phyloP scores from a whole-genome alignment of 2,797 vertebrate genomes.

The Phataginus tetradactyla region DNA sequence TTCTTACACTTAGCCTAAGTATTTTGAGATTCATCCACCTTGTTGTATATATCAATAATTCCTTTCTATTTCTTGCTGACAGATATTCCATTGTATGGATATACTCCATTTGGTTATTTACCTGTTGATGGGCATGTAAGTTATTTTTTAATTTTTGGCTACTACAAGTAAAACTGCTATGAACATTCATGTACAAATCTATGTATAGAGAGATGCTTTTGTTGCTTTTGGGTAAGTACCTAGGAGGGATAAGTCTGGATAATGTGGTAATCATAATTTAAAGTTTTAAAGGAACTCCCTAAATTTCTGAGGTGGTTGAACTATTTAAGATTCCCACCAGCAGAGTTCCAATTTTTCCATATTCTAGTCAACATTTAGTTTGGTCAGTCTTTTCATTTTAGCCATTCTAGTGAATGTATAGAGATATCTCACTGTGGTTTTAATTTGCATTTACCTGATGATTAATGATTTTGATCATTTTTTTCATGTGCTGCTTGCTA shows the following conservation, averaged over 20 bases:
- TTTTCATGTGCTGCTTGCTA: not conserved
- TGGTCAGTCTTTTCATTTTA: not conserved
- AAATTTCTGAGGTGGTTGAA: not conserved
- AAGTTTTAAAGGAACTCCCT: not conserved
- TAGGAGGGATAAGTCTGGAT: not conserved
- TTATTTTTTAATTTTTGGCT: not conserved
- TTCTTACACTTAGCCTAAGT: not conserved
- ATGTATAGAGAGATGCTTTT: not conserved
- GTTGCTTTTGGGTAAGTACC: not conserved
- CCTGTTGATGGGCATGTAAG: not conserved
- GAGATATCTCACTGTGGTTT: not conserved
- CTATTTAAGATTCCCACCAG: not conserved
- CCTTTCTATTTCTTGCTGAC: not conserved
- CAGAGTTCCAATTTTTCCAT: not conserved
- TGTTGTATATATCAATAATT: not conserved
- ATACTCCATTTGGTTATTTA: not conserved
- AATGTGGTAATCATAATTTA: not conserved
- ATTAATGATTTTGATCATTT: not conserved
- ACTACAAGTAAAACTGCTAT: not conserved
- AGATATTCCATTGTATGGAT: not conserved
- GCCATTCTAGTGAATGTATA: not conserved
- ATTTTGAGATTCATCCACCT: not conserved
- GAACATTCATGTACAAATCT: not conserved
- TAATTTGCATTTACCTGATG: not conserved
- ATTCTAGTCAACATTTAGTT: not conserved